Evolutionary conservation across 2,888 invertebrate genomes (phyloP).

Genomic region (Julus scanicus): DNA sequence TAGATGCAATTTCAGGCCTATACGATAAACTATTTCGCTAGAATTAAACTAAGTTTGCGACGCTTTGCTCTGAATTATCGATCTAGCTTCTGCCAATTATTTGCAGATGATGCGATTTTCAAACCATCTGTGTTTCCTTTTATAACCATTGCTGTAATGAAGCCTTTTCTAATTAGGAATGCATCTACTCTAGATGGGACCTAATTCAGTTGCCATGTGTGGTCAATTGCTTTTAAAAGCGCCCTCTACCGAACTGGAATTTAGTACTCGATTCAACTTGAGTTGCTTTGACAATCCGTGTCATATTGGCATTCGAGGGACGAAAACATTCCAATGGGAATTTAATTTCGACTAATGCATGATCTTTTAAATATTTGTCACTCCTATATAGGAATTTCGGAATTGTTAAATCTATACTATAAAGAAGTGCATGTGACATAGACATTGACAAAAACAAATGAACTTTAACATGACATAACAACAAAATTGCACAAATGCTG

Average conservation of each 20-base stretch:
- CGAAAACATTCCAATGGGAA: not conserved
- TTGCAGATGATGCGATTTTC: conserved; percentile 43
- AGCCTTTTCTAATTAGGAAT: conserved; percentile 40
- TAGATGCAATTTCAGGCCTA: not conserved
- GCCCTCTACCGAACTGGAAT: not conserved
- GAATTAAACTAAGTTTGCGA: conserved; percentile 32
- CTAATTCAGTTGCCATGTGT: conserved; percentile 36
- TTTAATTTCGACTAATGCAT: not conserved
- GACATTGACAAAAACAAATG: no score
- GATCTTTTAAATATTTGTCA: not conserved
- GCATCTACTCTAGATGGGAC: conserved; percentile 45
- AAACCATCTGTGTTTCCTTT: conserved; percentile 45
- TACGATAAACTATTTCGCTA: conserved; percentile 8
- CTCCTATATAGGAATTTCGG: no score
- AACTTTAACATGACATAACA: no score
- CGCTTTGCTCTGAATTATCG: not conserved
- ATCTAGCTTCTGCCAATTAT: conserved; percentile 36
- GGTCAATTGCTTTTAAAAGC: not conserved
- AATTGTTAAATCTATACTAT: no score
- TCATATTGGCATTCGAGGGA: not conserved
- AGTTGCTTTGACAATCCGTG: not conserved
- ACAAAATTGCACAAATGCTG: no score
- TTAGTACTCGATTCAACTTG: not conserved
- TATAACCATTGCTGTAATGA: conserved; percentile 35
- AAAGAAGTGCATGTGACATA: no score